phyloP scores from a whole-genome alignment of 2,797 vertebrate genomes.

The Eulemur coronatus region DNA sequence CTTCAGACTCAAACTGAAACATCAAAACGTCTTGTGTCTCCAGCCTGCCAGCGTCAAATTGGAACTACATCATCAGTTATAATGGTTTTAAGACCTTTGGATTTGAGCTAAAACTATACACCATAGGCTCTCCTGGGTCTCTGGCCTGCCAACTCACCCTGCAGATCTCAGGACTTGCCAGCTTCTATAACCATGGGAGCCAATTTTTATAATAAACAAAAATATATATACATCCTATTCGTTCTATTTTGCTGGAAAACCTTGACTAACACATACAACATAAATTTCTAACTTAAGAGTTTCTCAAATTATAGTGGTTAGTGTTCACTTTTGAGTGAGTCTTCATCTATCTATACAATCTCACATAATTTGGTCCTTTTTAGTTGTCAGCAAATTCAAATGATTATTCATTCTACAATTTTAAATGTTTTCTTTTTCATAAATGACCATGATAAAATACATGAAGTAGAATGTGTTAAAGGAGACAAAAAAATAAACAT shows the following conservation, averaged over 20 bases:
- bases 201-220: background rate
- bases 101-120: background rate
- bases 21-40: rapidly evolving
- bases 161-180: background rate
- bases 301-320: background rate
- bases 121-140: background rate
- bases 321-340: background rate
- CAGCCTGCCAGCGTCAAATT: background rate
- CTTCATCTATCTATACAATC: background rate
- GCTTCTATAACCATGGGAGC: background rate
- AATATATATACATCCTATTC: background rate
- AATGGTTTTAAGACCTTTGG: background rate
- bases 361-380: background rate
- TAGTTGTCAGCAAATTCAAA: background rate
- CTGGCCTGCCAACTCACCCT: background rate
- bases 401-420: background rate
- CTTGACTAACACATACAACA: background rate
- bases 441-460: background rate
- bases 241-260: background rate
- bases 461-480: background rate
- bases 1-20: background rate
- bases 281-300: background rate
- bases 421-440: background rate
- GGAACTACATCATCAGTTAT: rapidly evolving
- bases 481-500: slow-evolving; percentile 2